Percentiles rank a stretch among this genome's conserved stretches.
Conservation (phyloP, 2,888 invertebrate species). For the Celastrina argiolus region DNA sequence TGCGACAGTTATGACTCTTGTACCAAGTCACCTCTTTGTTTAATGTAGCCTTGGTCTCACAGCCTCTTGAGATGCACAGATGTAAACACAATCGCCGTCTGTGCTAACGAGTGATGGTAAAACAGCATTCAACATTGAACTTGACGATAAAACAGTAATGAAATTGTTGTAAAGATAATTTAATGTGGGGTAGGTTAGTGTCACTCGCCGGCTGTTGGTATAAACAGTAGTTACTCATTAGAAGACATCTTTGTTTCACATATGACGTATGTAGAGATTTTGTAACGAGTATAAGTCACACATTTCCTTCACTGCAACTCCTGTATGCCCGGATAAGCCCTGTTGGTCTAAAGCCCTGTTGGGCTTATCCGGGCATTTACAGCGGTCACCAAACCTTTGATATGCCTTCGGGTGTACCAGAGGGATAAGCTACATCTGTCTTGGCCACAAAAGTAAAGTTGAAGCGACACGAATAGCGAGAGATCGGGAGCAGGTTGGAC, state of each 20-base stretch:
- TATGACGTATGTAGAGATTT: neutral
- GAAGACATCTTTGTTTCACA: neutral
- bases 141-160: conserved; percentile 68
- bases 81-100: conserved; percentile 56
- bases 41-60: neutral
- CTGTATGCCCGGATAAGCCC: no score
- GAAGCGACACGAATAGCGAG: no score
- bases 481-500: no score
- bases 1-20: neutral
- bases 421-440: no score
- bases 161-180: conserved; percentile 71
- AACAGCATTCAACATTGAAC: conserved; percentile 60
- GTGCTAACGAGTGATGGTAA: conserved; percentile 48
- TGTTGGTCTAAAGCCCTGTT: no score
- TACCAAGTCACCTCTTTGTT: neutral
- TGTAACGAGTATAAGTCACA: no score
- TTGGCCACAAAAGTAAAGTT: no score
- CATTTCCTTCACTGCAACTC: no score
- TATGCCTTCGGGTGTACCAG: no score
- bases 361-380: no score
- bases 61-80: conserved; percentile 26
- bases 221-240: conserved; percentile 5
- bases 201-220: conserved; percentile 18
- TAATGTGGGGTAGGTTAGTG: conserved; percentile 52
- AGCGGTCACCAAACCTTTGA: no score